Conservation (phyloP, 2,888 invertebrate genomes). For the Ophion obscuratus region DNA sequence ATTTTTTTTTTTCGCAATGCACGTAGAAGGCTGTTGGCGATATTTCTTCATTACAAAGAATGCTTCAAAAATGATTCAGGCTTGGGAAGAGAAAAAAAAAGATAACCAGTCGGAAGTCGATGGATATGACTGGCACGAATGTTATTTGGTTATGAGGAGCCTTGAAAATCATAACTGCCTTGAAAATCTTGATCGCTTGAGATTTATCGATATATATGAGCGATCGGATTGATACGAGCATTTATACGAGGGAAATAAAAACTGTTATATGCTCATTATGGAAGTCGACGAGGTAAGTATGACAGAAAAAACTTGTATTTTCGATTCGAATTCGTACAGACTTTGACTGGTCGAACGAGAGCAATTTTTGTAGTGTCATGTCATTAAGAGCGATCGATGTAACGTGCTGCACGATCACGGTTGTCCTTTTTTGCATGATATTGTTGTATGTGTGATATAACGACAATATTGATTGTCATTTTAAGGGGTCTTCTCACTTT, state of each 20-base stretch:
- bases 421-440: background rate
- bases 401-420: background rate
- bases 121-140: slow-evolving; percentile 1
- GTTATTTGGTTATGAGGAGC: slow-evolving; percentile 14
- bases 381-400: slow-evolving; percentile 13
- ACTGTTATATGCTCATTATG: background rate
- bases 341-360: slow-evolving; percentile 21
- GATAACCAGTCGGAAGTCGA: slow-evolving; percentile 7
- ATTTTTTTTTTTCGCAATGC: slow-evolving; percentile 23
- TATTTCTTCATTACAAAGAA: background rate
- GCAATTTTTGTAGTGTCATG: slow-evolving; percentile 59
- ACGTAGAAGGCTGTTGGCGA: slow-evolving; percentile 23
- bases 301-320: background rate
- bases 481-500: too few species aligned
- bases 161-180: background rate
- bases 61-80: background rate
- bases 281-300: background rate
- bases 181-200: background rate
- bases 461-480: background rate
- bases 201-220: slow-evolving; percentile 3
- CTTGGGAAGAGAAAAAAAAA: background rate
- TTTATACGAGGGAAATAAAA: background rate
- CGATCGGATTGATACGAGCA: background rate
- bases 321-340: background rate
- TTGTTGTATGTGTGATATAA: background rate